Conservation (phyloP, 1,140 invertebrate genomes). For the Penaeus japonicus region DNA sequence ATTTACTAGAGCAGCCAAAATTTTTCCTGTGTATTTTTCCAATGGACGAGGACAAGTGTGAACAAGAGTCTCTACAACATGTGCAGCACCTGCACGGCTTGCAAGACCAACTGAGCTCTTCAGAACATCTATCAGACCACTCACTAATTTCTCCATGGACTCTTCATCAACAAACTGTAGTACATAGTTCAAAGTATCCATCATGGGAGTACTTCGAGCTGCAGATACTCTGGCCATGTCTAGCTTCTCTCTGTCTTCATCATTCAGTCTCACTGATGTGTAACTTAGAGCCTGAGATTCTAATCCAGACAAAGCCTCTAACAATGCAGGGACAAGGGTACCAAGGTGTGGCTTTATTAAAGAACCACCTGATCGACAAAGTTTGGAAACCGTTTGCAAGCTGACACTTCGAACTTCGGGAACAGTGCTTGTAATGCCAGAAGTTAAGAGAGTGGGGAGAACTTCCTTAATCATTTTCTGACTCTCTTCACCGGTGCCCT, state of each 20-base stretch:
- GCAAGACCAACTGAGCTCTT: constrained; percentile 81
- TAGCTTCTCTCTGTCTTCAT: constrained; percentile 72
- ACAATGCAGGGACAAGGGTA: constrained; percentile 80
- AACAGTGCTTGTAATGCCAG: constrained; percentile 80
- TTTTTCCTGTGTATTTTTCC: constrained; percentile 76
- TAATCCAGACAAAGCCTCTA: constrained; percentile 73
- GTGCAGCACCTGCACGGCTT: constrained; percentile 84
- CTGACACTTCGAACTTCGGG: constrained; percentile 82
- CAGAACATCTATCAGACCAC: constrained; percentile 82
- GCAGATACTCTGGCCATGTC: constrained; percentile 72
- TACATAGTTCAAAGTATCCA: constrained; percentile 85
- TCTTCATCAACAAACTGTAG: constrained; percentile 81
- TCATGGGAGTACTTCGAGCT: constrained; percentile 84
- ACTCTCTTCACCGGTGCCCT: constrained; percentile 79
- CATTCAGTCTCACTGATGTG: constrained; percentile 77
- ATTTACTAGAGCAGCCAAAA: constrained; percentile 78
- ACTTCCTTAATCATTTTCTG: constrained; percentile 79
- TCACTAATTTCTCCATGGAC: constrained; percentile 80
- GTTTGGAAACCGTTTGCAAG: constrained; percentile 82
- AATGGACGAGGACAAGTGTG: constrained; percentile 71
- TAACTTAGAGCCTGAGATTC: constrained; percentile 82
- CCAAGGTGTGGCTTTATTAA: constrained; percentile 82
- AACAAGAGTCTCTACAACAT: constrained; percentile 81
- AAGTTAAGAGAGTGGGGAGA: constrained; percentile 80
- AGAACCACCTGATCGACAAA: constrained; percentile 80